Conservation (phyloP, 2,888 invertebrate species). For the Ophioninae sp. region DNA sequence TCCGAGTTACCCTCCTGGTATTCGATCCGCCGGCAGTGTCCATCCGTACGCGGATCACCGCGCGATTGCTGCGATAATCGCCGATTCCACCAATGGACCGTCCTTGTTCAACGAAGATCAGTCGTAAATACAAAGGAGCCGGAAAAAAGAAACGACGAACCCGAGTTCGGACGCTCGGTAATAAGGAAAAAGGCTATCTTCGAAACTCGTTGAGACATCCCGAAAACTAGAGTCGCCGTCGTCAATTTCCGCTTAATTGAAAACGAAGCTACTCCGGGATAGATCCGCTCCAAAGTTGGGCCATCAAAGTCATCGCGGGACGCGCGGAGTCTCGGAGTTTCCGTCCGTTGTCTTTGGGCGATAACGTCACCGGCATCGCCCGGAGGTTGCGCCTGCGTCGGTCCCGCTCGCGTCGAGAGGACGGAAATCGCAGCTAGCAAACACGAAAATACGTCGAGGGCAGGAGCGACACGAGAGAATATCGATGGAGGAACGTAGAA, state of each 20-base stretch:
- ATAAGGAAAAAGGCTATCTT: too few relatives aligned
- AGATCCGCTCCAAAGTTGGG: too few relatives aligned
- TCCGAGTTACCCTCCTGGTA: conserved; percentile 17
- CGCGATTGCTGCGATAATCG: not conserved
- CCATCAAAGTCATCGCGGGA: not conserved
- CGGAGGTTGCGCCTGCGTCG: not conserved
- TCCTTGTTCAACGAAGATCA: too few relatives aligned
- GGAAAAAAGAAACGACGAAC: too few relatives aligned
- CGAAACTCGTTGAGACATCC: too few relatives aligned
- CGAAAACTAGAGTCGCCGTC: too few relatives aligned
- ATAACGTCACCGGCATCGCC: not conserved
- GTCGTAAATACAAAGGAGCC: too few relatives aligned
- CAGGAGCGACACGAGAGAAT: conserved; percentile 34
- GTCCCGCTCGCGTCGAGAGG: conserved; percentile 6
- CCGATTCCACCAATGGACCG: too few relatives aligned
- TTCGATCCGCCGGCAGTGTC: conserved; percentile 33
- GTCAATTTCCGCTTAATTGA: too few relatives aligned
- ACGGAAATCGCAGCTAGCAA: conserved; percentile 24
- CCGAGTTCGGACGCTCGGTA: too few relatives aligned
- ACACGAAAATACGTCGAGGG: conserved; percentile 20
- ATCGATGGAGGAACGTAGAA: conserved; percentile 35
- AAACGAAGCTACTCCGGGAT: too few relatives aligned
- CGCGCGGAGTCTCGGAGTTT: not conserved
- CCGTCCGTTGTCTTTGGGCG: not conserved
- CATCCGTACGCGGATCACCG: conserved; percentile 14